phyloP scores from a whole-genome alignment of 2,797 vertebrate species.

The Rousettus madagascariensis region DNA sequence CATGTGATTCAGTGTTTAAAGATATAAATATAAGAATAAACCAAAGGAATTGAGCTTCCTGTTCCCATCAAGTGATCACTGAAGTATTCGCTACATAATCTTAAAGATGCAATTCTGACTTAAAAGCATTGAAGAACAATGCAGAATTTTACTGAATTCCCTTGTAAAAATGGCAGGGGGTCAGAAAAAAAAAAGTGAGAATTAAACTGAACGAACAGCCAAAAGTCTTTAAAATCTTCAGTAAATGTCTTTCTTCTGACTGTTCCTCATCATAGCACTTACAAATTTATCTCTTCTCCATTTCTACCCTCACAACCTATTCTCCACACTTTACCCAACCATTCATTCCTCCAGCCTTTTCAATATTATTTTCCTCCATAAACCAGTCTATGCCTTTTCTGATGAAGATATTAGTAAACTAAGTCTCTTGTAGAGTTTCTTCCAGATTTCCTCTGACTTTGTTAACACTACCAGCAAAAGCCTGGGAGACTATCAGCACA shows the following conservation, averaged over 20 bases:
- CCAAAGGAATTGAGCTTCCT: not conserved
- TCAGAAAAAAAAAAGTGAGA: not conserved
- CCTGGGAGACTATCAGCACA: not conserved
- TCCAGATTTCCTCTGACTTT: not conserved
- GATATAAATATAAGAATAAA: not conserved
- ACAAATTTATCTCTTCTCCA: not conserved
- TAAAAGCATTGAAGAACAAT: not conserved
- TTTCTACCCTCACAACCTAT: not conserved
- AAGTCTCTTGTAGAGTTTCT: not conserved
- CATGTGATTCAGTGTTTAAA: not conserved
- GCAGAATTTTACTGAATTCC: not conserved
- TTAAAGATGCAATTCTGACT: not conserved
- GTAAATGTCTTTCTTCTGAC: not conserved
- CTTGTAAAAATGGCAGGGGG: not conserved
- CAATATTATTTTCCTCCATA: not conserved
- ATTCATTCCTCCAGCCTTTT: not conserved
- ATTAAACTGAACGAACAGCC: not conserved
- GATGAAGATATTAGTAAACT: not conserved
- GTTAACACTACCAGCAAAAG: not conserved
- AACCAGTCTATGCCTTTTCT: not conserved
- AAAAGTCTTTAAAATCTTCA: not conserved
- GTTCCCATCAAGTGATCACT: not conserved
- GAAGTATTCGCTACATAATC: not conserved
- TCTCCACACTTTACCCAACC: not conserved
- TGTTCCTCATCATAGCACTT: not conserved